Conservation (phyloP, 2,797 vertebrate species). For the Enteromius viviparus region DNA sequence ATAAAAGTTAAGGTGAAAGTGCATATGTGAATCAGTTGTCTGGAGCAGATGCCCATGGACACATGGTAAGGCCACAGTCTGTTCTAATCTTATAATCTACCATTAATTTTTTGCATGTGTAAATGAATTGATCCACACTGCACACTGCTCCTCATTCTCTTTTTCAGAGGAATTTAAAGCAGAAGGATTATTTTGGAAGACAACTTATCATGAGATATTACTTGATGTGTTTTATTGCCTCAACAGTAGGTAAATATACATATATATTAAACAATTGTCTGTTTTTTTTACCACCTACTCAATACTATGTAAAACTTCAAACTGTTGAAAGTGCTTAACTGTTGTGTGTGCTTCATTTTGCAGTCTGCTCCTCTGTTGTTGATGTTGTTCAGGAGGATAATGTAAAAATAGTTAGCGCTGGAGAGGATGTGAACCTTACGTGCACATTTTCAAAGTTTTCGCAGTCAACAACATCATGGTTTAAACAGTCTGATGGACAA, state of each 20-base stretch:
- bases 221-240: conserved; percentile 1
- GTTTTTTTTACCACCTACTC: not conserved
- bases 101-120: not conserved
- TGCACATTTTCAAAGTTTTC: not conserved
- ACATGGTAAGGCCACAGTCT: not conserved
- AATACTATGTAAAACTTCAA: not conserved
- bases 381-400: conserved; percentile 13
- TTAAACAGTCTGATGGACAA: not conserved
- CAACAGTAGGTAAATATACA: conserved; percentile 2
- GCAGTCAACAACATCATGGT: not conserved
- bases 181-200: not conserved
- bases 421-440: conserved; percentile 1
- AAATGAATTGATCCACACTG: not conserved
- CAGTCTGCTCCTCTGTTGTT: not conserved
- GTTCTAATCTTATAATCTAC: not conserved
- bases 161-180: not conserved
- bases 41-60: not conserved
- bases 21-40: not conserved
- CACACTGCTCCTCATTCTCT: not conserved
- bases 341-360: not conserved
- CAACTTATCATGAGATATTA: not conserved
- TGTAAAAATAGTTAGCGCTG: not conserved
- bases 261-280: not conserved
- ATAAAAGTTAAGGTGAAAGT: not conserved
- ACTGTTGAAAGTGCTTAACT: not conserved